Conservation (phyloP, 2,888 invertebrate genomes). For the Coecobrya sp. region DNA sequence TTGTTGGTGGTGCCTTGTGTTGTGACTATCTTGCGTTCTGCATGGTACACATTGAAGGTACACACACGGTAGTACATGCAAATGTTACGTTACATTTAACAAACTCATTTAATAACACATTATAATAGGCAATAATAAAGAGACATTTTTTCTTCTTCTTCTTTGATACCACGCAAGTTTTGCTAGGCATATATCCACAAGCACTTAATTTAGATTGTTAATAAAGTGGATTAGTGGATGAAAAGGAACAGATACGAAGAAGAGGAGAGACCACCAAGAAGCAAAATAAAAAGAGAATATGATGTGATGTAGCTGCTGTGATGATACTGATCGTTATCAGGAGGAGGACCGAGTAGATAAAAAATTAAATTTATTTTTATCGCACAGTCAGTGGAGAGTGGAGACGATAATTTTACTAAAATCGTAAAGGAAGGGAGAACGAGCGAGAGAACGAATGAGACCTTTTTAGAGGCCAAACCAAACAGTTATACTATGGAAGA, state of each 20-base stretch:
- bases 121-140: not conserved
- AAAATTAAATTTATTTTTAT: conserved; percentile 39
- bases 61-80: not conserved
- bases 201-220: conserved; percentile 50
- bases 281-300: not conserved
- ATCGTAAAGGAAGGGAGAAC: not conserved
- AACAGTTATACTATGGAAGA: not conserved
- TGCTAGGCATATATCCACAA: not conserved
- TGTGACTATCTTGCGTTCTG: not conserved
- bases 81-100: conserved; percentile 27
- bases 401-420: not conserved
- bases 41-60: not conserved
- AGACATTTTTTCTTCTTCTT: not conserved
- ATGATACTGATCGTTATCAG: conserved; percentile 39
- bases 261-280: conserved; percentile 39
- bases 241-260: conserved; percentile 6
- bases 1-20: not conserved
- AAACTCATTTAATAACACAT: conserved; percentile 31
- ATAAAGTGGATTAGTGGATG: conserved; percentile 47
- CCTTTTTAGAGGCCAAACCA: conserved; percentile 2
- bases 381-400: not conserved
- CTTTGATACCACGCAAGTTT: not conserved
- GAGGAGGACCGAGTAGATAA: conserved; percentile 18
- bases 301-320: not conserved
- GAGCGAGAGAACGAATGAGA: not conserved